Conservation (phyloP, 2,797 vertebrate species). For the Acipenser ruthenus region DNA sequence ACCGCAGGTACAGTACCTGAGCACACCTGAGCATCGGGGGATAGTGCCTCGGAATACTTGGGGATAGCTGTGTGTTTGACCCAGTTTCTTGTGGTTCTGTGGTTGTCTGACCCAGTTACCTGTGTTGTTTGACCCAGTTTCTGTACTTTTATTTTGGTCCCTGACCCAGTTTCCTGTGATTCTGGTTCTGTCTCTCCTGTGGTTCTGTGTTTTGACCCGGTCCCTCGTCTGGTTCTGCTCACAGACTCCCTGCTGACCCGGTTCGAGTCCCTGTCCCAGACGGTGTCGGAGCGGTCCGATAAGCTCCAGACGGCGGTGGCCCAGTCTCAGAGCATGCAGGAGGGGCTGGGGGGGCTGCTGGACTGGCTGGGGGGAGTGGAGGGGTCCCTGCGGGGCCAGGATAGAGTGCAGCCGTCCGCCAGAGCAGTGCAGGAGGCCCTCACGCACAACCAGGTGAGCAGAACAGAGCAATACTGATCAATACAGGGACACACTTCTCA, state of each 20-base stretch:
- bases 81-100: background rate
- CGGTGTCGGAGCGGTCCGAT: constrained; percentile 70
- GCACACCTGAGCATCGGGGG: background rate
- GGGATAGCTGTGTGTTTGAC: no score
- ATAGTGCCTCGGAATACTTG: background rate
- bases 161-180: background rate
- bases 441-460: constrained; percentile 74
- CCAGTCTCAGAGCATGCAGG: constrained; percentile 89
- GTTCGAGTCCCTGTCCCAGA: constrained; percentile 72
- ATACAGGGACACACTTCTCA: no score
- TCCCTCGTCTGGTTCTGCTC: background rate
- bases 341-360: constrained; percentile 78
- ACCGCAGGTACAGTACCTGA: constrained; percentile 63
- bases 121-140: accelerated
- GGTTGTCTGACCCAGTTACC: background rate
- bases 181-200: background rate
- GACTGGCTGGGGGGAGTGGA: constrained; percentile 73
- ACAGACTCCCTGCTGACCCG: constrained; percentile 71
- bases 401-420: constrained; percentile 57
- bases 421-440: constrained; percentile 78
- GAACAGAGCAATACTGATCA: background rate
- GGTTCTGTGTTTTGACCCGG: background rate
- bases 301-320: constrained; percentile 88
- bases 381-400: constrained; percentile 50
- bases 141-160: background rate